Evolutionary conservation across 2,797 vertebrate species (phyloP).

Genomic region (Poeciliopsis infans): DNA sequence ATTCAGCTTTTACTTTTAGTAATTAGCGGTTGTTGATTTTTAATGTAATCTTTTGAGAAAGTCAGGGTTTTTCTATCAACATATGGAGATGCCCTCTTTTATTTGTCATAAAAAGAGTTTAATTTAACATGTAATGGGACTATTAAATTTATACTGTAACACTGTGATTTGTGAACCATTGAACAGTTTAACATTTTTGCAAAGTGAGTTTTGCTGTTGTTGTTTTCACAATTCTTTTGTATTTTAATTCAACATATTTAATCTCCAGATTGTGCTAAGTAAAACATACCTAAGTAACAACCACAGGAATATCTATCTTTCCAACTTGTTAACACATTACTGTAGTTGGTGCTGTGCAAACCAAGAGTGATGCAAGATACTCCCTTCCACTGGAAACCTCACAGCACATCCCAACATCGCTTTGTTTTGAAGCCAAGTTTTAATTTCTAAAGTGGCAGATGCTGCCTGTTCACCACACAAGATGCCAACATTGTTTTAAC

Average conservation of each 20-base stretch:
- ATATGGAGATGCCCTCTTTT: neutral
- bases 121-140: neutral
- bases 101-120: neutral
- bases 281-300: neutral
- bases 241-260: neutral
- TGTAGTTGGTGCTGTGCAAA: neutral
- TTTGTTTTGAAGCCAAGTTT: neutral
- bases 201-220: neutral
- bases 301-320: neutral
- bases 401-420: neutral
- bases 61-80: neutral
- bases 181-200: neutral
- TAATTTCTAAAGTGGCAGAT: slow-evolving; percentile 11
- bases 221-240: neutral
- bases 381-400: neutral
- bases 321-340: neutral
- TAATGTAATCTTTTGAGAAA: neutral
- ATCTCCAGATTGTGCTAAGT: neutral
- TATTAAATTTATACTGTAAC: neutral
- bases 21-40: neutral
- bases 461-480: slow-evolving; percentile 12
- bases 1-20: neutral
- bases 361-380: neutral
- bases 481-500: neutral
- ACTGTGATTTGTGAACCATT: neutral